phyloP scores from a whole-genome alignment of 2,113 vertebrate species.

The Mesembrinibis cayennensis region DNA sequence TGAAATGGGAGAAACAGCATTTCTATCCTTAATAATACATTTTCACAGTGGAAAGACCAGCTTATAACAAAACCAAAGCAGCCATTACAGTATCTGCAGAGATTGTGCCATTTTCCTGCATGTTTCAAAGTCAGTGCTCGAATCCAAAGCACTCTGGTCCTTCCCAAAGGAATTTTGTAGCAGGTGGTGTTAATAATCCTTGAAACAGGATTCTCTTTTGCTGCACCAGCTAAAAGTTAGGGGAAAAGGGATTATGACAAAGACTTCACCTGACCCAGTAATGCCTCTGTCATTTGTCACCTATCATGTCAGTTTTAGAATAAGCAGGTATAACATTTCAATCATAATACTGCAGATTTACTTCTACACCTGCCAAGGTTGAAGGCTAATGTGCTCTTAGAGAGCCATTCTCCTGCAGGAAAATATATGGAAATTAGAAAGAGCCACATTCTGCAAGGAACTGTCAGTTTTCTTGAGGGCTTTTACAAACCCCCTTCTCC shows the following conservation, averaged over 20 bases:
- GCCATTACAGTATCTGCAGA: not conserved
- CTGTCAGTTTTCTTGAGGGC: conserved; percentile 73
- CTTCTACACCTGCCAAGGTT: conserved; percentile 59
- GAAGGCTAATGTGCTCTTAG: conserved; percentile 65
- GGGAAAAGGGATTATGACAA: conserved; percentile 68
- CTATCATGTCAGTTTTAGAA: conserved; percentile 67
- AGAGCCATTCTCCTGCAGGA: conserved; percentile 72
- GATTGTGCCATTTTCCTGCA: not conserved
- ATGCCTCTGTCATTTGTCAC: conserved; percentile 71
- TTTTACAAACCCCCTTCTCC: conserved; percentile 36
- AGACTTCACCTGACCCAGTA: conserved; percentile 70
- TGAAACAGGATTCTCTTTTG: conserved; percentile 68
- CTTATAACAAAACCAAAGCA: not conserved
- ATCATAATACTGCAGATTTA: conserved; percentile 66
- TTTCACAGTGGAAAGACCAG: not conserved
- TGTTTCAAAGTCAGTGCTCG: not conserved
- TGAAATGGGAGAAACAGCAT: not conserved
- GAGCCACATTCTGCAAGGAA: conserved; percentile 51
- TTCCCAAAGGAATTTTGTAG: conserved; percentile 38
- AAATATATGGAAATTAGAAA: conserved; percentile 69
- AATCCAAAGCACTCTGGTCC: not conserved
- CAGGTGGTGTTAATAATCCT: conserved; percentile 66
- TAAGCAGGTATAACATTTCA: conserved; percentile 70
- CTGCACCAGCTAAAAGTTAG: conserved; percentile 56
- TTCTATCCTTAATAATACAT: not conserved